Conservation (phyloP, 2,113 vertebrate genomes). For the Halcyon malimbica region DNA sequence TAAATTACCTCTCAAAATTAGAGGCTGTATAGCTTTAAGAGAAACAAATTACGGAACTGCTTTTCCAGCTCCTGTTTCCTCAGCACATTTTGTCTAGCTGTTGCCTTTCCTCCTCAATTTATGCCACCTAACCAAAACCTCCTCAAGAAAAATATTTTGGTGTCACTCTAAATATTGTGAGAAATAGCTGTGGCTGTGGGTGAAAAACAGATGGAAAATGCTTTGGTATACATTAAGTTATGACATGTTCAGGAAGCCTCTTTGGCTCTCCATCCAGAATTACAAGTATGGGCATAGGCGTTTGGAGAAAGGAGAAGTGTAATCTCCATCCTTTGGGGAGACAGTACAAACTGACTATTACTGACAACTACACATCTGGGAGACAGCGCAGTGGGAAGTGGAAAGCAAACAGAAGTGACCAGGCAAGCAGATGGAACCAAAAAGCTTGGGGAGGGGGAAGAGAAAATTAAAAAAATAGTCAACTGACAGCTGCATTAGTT, state of each 20-base stretch:
- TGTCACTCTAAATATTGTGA: neutral
- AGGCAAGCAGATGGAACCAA: conserved; percentile 35
- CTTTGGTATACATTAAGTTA: conserved; percentile 11
- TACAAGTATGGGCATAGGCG: neutral
- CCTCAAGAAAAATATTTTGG: conserved; percentile 16
- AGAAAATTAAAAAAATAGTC: neutral
- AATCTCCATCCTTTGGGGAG: neutral
- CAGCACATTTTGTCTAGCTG: neutral
- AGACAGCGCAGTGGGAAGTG: neutral
- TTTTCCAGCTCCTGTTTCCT: neutral
- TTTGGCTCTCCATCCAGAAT: neutral
- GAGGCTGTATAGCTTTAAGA: neutral
- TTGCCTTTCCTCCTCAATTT: neutral
- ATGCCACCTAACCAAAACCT: conserved; percentile 5
- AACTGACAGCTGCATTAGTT: conserved; percentile 39
- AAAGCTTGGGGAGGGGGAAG: neutral
- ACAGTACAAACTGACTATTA: neutral
- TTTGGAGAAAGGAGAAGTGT: conserved; percentile 23
- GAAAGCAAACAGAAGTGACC: conserved; percentile 45
- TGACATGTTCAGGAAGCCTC: conserved; percentile 13
- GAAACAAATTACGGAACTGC: neutral
- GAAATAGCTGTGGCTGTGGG: neutral
- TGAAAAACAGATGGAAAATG: conserved; percentile 37
- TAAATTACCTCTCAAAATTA: neutral
- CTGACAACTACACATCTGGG: neutral